Conservation (phyloP, 2,888 invertebrate species). For the Thymelicus acteon region DNA sequence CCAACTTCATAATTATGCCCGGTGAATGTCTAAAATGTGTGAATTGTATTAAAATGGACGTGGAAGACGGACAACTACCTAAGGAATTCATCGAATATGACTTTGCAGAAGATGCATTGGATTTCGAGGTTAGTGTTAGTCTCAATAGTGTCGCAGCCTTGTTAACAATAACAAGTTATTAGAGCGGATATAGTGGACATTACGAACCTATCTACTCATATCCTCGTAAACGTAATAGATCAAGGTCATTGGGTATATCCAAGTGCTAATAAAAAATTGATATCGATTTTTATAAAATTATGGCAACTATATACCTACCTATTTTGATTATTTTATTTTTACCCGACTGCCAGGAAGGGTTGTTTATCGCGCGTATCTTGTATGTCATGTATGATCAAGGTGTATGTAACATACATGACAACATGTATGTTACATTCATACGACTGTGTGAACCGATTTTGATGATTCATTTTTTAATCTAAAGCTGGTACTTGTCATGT, state of each 20-base stretch:
- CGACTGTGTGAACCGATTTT: too few species aligned
- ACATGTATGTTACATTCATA: too few species aligned
- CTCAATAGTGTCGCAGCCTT: conserved; percentile 38
- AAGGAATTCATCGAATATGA: conserved; percentile 74
- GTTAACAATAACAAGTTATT: neutral
- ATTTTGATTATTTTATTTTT: too few species aligned
- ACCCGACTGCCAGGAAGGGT: too few species aligned
- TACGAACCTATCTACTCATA: neutral
- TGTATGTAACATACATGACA: too few species aligned
- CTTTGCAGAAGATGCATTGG: conserved; percentile 77
- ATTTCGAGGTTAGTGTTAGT: conserved; percentile 82
- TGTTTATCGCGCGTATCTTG: too few species aligned
- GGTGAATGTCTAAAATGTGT: conserved; percentile 59
- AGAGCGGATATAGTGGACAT: neutral
- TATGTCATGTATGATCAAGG: too few species aligned
- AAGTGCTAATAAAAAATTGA: too few species aligned
- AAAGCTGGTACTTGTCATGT: too few species aligned
- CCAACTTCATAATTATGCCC: conserved; percentile 42
- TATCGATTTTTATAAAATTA: too few species aligned
- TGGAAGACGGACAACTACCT: conserved; percentile 73
- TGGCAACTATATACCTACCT: too few species aligned
- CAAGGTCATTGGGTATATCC: neutral
- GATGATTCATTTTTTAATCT: too few species aligned
- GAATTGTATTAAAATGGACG: conserved; percentile 71
- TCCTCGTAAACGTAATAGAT: neutral